Evolutionary conservation across 1,140 invertebrate genomes (phyloP), one percentile per base, ranked within the genome.

Genomic region (Leptestheria dahalacensis): DNA sequence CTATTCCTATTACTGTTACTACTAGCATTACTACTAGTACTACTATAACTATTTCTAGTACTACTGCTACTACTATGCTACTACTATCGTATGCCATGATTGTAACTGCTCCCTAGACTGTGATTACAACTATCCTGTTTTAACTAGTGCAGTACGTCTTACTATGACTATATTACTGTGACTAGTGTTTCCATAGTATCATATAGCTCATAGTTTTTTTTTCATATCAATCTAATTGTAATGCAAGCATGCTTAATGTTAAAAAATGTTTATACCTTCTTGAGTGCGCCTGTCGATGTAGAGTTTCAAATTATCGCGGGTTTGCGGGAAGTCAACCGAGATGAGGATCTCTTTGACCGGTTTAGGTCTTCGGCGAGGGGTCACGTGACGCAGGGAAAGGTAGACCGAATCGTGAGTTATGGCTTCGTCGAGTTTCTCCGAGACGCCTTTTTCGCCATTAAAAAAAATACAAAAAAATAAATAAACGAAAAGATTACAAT

Each of bases 211-310:
- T n/a, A n/a, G n/a, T n/a, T n/a, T n/a, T n/a, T n/a, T n/a, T n/a
- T n/a, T n/a, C n/a, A n/a, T n/a, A n/a, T n/a, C n/a, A n/a, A n/a
- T n/a, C n/a, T n/a, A n/a, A n/a, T n/a, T n/a, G n/a, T 41, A 41
- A 41, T 41, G 15, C 15, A 15, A 41, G 6, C 15, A 41, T 15
- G 33, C 26, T 58, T n/a, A 24, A 55, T 26, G 25, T 18, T 24
- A 47, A 57, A 53, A 52, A 49, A 18, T 9, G 25, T 25, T 60
- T 71, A 76, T 75, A 75, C 84, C 77, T 72, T 76, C 71, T 67
- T 81, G 81, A 3, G 74, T 70, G 50, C 73, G 74, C 64, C 81
- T 71, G 67, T 86, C 83, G 49, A 85, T 67, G 62, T 82, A 74
- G 48, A 86, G 69, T 18, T 77, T 71, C 65, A 85, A 79, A 67